Base-by-base conservation (phyloP, 2,797 vertebrate species). In the Falco novaeseelandiae region DNA sequence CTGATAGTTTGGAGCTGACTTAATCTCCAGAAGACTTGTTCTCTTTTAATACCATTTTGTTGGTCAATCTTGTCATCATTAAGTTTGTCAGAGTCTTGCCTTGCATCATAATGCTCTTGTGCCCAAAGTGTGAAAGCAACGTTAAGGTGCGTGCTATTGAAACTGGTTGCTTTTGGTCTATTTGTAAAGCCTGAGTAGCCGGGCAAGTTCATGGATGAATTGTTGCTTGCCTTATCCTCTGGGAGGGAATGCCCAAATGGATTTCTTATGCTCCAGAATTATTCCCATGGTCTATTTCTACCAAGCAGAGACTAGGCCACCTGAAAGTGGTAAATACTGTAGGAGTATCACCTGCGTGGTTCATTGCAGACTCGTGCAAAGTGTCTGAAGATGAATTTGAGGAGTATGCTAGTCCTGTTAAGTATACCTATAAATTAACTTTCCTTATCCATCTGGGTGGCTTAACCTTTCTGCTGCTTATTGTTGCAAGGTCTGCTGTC, bases 21-120 rank as follows among this genome's bases (percentile, higher is more conserved):
- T 58, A 38, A 32, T 52, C 73, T 81, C 51, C 29, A 52, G 38
- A 76, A 79, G 69, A 8, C 18, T 79, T 83, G 14, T 52, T 80
- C 21, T 54, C 22, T 83, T 83, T 57, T 44, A 38, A 61, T 61
- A 36, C 13, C 2, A 2, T 29, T 51, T 62, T 82, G 14, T 81
- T 8, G 8, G 69, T 67, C 20, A 9, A 1, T 62, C 15, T 80
- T 1, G 1, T 62, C 3, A 0, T 30, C 11, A 4, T 29, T 20
- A 48, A 46, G n/a, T 69, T 81, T 76, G 30, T 58, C 30, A 17
- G 48, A 57, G n/a, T 44, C 83, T 89, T 74, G 40, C 65, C 57
- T 71, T 59, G n/a, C 32, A 17, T 71, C 1, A 0, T 29, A 32
- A 32, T 40, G 36, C 10, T 71, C 26, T 57, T 20, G 44, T 2